Evolutionary conservation across 2,113 vertebrate species (phyloP).

Genomic region (Piaya cayana): DNA sequence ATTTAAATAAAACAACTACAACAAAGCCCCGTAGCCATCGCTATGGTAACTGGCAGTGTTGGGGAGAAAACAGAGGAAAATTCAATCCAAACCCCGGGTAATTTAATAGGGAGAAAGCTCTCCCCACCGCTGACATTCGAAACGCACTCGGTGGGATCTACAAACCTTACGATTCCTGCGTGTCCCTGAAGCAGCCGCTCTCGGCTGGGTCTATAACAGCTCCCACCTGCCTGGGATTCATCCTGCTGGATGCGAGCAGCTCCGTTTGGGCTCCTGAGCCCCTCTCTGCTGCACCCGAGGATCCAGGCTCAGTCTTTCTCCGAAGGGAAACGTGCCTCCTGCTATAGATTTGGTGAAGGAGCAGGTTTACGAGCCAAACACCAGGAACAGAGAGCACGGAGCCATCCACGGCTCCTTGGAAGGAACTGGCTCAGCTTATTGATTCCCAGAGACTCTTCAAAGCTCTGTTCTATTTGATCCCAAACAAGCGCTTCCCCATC

Average conservation of each 20-base stretch:
- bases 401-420: rapidly evolving
- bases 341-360: neutral
- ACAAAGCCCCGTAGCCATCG: neutral
- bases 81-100: neutral
- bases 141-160: neutral
- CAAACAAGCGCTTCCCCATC: neutral
- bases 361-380: neutral
- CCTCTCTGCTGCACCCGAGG: neutral
- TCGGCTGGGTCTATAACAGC: neutral
- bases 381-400: neutral
- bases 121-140: neutral
- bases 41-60: neutral
- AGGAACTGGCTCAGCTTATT: rapidly evolving
- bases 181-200: neutral
- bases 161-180: neutral
- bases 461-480: neutral
- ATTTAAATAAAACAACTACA: slow-evolving; percentile 50
- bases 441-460: neutral
- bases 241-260: neutral
- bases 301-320: neutral
- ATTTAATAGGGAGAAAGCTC: neutral
- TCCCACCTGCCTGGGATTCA: neutral
- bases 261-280: neutral
- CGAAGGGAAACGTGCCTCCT: rapidly evolving
- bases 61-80: slow-evolving; percentile 6